Evolutionary conservation across 2,888 invertebrate genomes (phyloP).

Genomic region (Andrena dorsata): DNA sequence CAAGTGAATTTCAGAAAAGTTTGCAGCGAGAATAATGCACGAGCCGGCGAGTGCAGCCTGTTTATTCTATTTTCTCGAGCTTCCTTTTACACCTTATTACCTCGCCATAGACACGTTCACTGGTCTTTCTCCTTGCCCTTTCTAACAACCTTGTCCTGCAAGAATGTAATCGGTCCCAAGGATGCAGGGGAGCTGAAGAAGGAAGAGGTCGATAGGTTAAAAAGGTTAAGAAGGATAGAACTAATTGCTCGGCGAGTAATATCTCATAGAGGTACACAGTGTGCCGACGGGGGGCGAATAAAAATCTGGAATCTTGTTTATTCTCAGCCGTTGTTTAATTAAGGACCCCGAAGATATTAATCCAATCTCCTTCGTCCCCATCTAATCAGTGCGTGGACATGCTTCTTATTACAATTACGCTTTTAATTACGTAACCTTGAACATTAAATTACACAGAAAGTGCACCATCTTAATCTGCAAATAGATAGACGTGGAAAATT

Average conservation of each 20-base stretch:
- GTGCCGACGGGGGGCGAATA: background rate
- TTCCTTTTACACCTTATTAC: constrained; percentile 59
- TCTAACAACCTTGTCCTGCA: constrained; percentile 64
- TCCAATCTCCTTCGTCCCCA: constrained; percentile 21
- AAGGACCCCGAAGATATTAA: constrained; percentile 25
- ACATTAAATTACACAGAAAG: background rate
- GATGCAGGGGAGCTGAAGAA: constrained; percentile 48
- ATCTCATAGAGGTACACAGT: constrained; percentile 48
- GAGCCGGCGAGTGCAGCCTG: constrained; percentile 1
- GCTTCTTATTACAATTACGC: background rate
- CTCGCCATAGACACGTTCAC: constrained; percentile 55
- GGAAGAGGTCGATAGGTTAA: constrained; percentile 57
- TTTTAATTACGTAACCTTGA: background rate
- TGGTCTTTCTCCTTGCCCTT: constrained; percentile 56
- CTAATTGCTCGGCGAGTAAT: constrained; percentile 54
- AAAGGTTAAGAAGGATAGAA: constrained; percentile 61
- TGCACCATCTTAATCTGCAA: too few relatives aligned
- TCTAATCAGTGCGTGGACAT: constrained; percentile 12
- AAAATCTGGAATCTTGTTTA: constrained; percentile 40
- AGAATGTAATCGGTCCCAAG: constrained; percentile 63
- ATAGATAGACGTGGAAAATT: too few relatives aligned
- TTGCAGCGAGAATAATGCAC: background rate
- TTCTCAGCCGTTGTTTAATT: constrained; percentile 26
- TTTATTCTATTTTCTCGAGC: constrained; percentile 33
- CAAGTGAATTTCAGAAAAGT: background rate